Base-by-base conservation (phyloP, 2,113 vertebrate species). In the Rallus limicola region DNA sequence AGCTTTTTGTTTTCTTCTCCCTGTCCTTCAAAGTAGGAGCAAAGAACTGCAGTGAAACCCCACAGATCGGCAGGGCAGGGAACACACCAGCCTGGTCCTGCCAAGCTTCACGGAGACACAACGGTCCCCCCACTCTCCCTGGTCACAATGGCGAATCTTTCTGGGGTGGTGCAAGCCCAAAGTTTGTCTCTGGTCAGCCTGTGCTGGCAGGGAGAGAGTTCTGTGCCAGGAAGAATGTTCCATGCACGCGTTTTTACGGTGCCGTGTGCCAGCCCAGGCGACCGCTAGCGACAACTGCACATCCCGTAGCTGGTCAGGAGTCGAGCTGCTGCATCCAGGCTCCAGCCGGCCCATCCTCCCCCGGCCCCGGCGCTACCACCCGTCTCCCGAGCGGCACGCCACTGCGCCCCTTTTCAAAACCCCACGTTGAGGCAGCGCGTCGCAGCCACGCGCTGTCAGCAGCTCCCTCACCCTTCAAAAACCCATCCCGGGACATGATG, bases 371-470 rank as follows among this genome's bases (percentile, higher is more conserved):
- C 4, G 5, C 64, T 65, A 79, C 48, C 31, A 56, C 48, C 17
- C 2, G 0, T 52, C 55, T 79, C 64, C 59, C 0, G 6, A 55
- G 52, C 0, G 1, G 31, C 60, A 74, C 0, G 4, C 56, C 1
- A 3, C 56, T 50, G 0, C 53, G 2, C 8, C 55, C 12, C 55
- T 50, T 71, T 78, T 42, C 71, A 26, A 86, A 93, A 26, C 40
- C 28, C 62, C 40, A 33, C 2, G 4, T 14, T 24, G 70, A 34
- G 69, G 71, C 83, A 56, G 58, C 0, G 0, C 1, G 1, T 9
- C 5, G 5, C 62, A 25, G 84, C 75, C 82, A n/a, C 15, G 3
- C 6, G 68, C 85, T 86, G 92, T 81, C 19, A 16, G 59, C 95
- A 92, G 90, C 78, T 95, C 83, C 50, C 44, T 86, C 0, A 0